These are phyloP conservation scores for Saccopteryx bilineata DNA, from an alignment of 2,113 vertebrate genomes.

Conservation along the genomic window DNA sequence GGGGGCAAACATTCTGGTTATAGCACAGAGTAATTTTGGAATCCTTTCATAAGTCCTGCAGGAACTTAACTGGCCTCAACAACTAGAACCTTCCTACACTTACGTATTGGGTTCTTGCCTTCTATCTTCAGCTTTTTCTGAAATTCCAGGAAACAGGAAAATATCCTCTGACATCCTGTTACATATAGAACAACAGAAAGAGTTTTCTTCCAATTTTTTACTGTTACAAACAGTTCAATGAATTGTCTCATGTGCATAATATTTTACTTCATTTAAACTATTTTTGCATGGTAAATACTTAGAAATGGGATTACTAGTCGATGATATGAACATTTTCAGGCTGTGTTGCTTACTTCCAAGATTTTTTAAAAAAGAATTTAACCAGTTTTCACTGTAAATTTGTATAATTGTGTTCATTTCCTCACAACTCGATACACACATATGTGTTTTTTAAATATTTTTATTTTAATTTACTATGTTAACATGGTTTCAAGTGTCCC, in stretches of 20 bases:
- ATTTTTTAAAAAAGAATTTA: background rate
- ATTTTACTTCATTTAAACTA: slow-evolving; percentile 41
- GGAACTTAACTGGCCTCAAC: background rate
- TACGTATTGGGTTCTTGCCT: background rate
- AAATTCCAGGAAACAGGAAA: background rate
- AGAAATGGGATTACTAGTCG: background rate
- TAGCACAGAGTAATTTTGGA: background rate
- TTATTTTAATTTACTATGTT: no score
- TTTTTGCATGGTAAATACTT: background rate
- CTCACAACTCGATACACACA: background rate
- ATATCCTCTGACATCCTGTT: background rate
- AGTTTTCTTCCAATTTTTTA: background rate
- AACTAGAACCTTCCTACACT: background rate
- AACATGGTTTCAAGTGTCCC: no score
- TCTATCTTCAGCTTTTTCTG: background rate
- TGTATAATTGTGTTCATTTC: background rate
- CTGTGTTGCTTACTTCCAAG: background rate
- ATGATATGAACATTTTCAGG: background rate
- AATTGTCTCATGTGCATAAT: background rate
- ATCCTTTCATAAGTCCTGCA: background rate
- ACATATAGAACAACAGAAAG: background rate
- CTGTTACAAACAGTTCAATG: background rate
- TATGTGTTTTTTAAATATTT: background rate
- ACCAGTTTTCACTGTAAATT: background rate
- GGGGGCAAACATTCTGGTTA: background rate